A percentile compares a stretch with the other conserved stretches of the same genome.
phyloP scores from a whole-genome alignment of 2,888 invertebrate genomes.

The Unio pictorum region DNA sequence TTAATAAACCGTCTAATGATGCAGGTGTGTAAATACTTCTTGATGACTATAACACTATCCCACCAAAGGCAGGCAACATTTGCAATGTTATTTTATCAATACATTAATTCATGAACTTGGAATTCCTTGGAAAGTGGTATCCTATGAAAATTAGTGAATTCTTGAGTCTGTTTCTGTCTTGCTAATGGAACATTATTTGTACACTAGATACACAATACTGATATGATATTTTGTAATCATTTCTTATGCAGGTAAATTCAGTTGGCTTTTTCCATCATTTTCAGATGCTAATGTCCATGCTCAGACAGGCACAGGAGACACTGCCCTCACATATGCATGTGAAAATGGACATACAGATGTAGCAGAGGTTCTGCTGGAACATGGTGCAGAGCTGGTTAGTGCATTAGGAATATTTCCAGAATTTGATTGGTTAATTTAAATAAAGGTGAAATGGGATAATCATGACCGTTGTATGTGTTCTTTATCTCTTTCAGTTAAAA shows the following conservation, averaged over 20 bases:
- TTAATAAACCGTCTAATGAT: too few species aligned
- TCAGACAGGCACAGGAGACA: constrained; percentile 94
- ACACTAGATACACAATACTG: too few species aligned
- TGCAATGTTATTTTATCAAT: too few species aligned
- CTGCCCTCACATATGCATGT: constrained; percentile 96
- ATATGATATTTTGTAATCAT: neutral
- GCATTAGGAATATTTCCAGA: neutral
- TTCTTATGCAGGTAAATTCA: neutral
- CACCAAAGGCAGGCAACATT: too few species aligned
- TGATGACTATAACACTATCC: too few species aligned
- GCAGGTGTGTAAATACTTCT: too few species aligned
- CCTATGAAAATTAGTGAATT: too few species aligned
- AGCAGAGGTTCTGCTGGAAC: constrained; percentile 90
- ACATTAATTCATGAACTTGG: too few species aligned
- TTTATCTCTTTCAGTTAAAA: neutral
- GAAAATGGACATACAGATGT: constrained; percentile 99
- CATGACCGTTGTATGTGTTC: neutral
- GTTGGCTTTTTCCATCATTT: constrained; percentile 8
- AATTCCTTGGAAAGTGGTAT: too few species aligned
- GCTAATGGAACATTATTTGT: too few species aligned
- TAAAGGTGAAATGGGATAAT: neutral
- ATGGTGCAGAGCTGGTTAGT: constrained; percentile 86
- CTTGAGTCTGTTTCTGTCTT: too few species aligned
- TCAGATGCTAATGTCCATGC: constrained; percentile 90
- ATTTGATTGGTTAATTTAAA: neutral